These are phyloP conservation scores for Brenthis hecate DNA, from an alignment of 2,888 invertebrate genomes.

Conservation along the genomic window DNA sequence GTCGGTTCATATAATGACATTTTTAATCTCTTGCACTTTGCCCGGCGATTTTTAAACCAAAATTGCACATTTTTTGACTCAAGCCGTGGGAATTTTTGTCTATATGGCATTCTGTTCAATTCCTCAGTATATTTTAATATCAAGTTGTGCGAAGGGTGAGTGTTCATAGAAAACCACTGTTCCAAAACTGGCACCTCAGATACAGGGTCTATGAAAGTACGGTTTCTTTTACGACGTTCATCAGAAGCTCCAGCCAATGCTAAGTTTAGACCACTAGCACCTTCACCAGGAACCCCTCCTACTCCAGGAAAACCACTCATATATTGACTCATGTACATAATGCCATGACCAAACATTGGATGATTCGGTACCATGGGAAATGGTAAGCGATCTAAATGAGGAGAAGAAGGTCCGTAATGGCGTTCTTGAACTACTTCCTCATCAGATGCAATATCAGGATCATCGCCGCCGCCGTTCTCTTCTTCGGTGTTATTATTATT, in stretches of 20 bases:
- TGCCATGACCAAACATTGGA: slow-evolving; percentile 93
- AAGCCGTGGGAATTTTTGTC: slow-evolving; percentile 98
- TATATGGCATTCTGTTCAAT: slow-evolving; percentile 97
- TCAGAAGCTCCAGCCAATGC: slow-evolving; percentile 87
- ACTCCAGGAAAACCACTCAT: slow-evolving; percentile 84
- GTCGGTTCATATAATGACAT: slow-evolving; percentile 92
- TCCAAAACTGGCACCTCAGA: slow-evolving; percentile 97
- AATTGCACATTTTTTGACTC: slow-evolving; percentile 99
- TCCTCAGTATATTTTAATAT: slow-evolving; percentile 99
- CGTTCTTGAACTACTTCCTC: slow-evolving; percentile 74
- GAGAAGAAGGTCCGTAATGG: slow-evolving; percentile 67
- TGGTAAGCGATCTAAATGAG: slow-evolving; percentile 78
- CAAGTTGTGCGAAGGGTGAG: slow-evolving; percentile 98
- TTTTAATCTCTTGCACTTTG: slow-evolving; percentile 98
- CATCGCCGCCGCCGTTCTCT: slow-evolving; percentile 75
- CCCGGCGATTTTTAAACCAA: slow-evolving; percentile 99
- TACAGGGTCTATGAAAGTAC: slow-evolving; percentile 99
- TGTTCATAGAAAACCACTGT: slow-evolving; percentile 98
- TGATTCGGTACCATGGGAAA: slow-evolving; percentile 92
- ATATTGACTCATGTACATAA: slow-evolving; percentile 96
- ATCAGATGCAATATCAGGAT: slow-evolving; percentile 79
- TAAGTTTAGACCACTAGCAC: slow-evolving; percentile 84
- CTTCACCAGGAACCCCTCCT: slow-evolving; percentile 78
- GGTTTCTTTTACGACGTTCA: slow-evolving; percentile 95
- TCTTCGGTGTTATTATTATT: slow-evolving; percentile 76